These are phyloP conservation scores for Bubalus kerabau DNA, from an alignment of 2,113 vertebrate genomes.

Conservation along the genomic window DNA sequence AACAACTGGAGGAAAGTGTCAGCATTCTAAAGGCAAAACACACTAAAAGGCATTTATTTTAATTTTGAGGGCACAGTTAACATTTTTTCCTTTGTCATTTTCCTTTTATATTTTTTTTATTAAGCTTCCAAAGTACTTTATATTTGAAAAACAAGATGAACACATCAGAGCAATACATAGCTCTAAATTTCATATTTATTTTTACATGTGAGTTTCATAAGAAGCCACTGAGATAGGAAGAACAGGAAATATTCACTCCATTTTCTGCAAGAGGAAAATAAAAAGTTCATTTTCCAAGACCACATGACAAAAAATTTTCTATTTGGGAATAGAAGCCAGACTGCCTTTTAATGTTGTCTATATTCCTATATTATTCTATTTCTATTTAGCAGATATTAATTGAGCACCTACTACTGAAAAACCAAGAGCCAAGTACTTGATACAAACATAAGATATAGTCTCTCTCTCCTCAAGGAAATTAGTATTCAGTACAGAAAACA, in stretches of 20 bases:
- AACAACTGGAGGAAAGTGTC: constrained; percentile 15
- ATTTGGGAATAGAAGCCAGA: not conserved
- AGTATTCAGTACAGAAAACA: not conserved
- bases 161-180: not conserved
- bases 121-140: not conserved
- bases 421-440: not conserved
- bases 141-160: constrained; percentile 2
- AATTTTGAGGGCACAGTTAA: not conserved
- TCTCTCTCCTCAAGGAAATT: not conserved
- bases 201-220: not conserved
- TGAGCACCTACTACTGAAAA: not conserved
- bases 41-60: not conserved
- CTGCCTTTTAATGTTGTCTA: not conserved
- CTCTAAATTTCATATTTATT: not conserved
- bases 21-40: not conserved
- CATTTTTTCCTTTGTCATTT: not conserved
- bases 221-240: not conserved
- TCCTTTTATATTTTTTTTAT: not conserved
- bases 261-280: not conserved
- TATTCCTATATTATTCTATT: not conserved
- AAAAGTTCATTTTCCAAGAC: not conserved
- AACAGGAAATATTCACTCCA: not conserved
- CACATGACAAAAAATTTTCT: not conserved
- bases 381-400: not conserved
- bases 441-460: not conserved